A percentile compares a stretch with the other conserved stretches of the same genome.
These are phyloP conservation scores for Drosophila barbarae DNA, from an alignment of 2,888 invertebrate species.

Conservation along the genomic window DNA sequence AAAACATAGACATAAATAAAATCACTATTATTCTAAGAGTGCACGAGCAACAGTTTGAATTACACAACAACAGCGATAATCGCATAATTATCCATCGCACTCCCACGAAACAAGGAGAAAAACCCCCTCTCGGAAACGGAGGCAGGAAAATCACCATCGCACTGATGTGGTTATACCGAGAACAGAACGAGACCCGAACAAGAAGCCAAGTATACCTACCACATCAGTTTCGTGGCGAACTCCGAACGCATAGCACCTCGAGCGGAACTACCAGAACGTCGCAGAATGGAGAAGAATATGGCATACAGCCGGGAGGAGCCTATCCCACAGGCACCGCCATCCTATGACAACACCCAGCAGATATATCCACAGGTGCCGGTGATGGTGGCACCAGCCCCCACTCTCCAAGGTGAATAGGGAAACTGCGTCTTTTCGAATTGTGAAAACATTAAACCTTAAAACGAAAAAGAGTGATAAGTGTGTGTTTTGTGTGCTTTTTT, in stretches of 20 bases:
- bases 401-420: slow-evolving; percentile 6
- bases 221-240: slow-evolving; percentile 8
- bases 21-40: background rate
- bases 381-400: background rate
- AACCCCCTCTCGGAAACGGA: background rate
- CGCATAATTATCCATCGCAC: background rate
- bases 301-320: background rate
- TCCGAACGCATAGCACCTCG: slow-evolving; percentile 13
- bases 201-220: background rate
- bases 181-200: slow-evolving; percentile 1
- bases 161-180: slow-evolving; percentile 8
- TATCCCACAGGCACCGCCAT: slow-evolving; percentile 7
- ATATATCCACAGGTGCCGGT: slow-evolving; percentile 1
- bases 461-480: background rate
- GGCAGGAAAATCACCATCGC: background rate
- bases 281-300: slow-evolving; percentile 16
- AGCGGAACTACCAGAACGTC: background rate
- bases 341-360: slow-evolving; percentile 5
- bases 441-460: background rate
- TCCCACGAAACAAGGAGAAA: background rate
- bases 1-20: background rate
- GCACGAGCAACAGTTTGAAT: background rate
- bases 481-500: background rate
- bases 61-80: background rate
- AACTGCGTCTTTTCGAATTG: background rate